Percentiles rank a stretch among this genome's conserved stretches.
phyloP scores from a whole-genome alignment of 2,113 vertebrate species.

The Poecilia latipinna region DNA sequence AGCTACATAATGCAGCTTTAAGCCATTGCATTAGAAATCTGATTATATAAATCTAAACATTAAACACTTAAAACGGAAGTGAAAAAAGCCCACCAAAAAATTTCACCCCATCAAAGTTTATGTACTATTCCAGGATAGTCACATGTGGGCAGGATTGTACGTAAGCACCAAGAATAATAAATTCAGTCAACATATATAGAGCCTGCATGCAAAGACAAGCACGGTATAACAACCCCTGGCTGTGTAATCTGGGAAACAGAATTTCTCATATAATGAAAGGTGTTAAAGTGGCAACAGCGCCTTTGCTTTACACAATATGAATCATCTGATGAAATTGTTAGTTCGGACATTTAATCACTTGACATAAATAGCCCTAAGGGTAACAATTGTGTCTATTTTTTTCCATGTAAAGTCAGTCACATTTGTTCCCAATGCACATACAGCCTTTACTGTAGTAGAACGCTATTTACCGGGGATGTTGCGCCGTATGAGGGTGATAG shows the following conservation, averaged over 20 bases:
- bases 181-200: not conserved
- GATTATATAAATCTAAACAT: not conserved
- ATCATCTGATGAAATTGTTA: conserved; percentile 38
- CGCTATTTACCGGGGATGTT: conserved; percentile 62
- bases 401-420: conserved; percentile 65
- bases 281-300: conserved; percentile 6
- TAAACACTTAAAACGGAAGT: too few relatives aligned
- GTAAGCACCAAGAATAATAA: conserved; percentile 10
- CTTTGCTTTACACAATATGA: conserved; percentile 45
- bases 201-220: conserved; percentile 12
- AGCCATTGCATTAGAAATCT: too few relatives aligned
- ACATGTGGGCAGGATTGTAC: not conserved
- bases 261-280: conserved; percentile 32
- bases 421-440: conserved; percentile 45
- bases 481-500: conserved; percentile 78
- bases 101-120: not conserved
- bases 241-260: conserved; percentile 50
- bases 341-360: conserved; percentile 63
- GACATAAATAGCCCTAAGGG: conserved; percentile 61
- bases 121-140: not conserved
- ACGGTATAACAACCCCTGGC: conserved; percentile 29
- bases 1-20: too few relatives aligned
- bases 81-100: not conserved
- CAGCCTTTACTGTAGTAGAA: conserved; percentile 59
- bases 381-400: conserved; percentile 56